Conservation (phyloP, 2,888 invertebrate genomes). For the Trichogramma evanescens region DNA sequence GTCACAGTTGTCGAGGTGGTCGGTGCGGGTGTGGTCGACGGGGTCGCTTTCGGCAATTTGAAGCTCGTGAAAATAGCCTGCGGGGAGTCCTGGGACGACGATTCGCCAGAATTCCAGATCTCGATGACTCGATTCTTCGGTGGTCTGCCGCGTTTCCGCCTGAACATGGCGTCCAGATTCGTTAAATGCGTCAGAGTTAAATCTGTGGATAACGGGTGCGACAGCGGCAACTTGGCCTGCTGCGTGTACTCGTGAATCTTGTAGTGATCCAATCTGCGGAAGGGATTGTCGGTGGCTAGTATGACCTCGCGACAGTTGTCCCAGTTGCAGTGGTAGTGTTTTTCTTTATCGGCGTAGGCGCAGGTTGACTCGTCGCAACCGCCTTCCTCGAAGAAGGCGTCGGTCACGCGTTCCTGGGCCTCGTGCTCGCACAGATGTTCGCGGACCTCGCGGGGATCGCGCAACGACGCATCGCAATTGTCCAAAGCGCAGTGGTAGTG, state of each 20-base stretch:
- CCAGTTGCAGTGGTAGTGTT: constrained; percentile 87
- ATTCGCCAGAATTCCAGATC: constrained; percentile 67
- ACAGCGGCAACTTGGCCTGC: constrained; percentile 54
- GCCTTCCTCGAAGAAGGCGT: constrained; percentile 64
- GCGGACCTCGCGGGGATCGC: constrained; percentile 57
- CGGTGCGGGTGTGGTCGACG: constrained; percentile 7
- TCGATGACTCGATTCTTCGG: constrained; percentile 92
- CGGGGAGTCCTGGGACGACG: constrained; percentile 61
- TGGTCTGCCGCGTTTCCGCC: constrained; percentile 88
- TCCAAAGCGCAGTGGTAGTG: constrained; percentile 83
- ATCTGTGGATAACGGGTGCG: constrained; percentile 52
- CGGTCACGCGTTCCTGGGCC: constrained; percentile 78
- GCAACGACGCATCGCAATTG: constrained; percentile 55
- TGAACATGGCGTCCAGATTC: constrained; percentile 84
- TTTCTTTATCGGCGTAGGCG: constrained; percentile 69
- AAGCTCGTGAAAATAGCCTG: constrained; percentile 91
- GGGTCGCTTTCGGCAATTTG: constrained; percentile 69
- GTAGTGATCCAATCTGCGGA: constrained; percentile 75
- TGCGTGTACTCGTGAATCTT: constrained; percentile 73
- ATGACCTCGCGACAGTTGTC: constrained; percentile 77
- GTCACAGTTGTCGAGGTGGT: constrained; percentile 27
- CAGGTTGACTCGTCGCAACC: constrained; percentile 62
- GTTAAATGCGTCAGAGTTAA: constrained; percentile 57
- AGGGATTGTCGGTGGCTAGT: constrained; percentile 69
- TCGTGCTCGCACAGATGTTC: constrained; percentile 86